Base-by-base conservation (phyloP, 2,113 vertebrate species). In the Pseudois nayaur region DNA sequence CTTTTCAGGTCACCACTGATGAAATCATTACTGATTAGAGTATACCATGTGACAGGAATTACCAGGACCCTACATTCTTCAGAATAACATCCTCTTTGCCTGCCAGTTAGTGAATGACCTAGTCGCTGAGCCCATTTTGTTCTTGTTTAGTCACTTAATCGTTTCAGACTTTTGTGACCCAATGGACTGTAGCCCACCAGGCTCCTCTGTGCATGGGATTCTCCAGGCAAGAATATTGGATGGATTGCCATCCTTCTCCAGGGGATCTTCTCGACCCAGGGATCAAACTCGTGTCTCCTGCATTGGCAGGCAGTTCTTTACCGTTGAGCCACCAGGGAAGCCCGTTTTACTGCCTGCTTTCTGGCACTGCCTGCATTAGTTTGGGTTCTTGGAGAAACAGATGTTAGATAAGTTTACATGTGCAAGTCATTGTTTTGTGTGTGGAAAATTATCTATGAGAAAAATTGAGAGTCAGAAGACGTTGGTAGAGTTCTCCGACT, bases 291-390 rank as follows among this genome's bases (percentile, higher is more conserved):
- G 0, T 43, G 23, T 43, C 36, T 76, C 71, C 23, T 43, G 36
- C 36, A 76, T 2, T 43, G 36, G 36, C 71, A 76, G 36, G 11
- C 71, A 76, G 36, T 27, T 43, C 71, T 43, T 76, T 43, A 76
- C 36, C 1, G 0, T 0, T 27, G 23, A 76, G 71, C 36, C 21
- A 25, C 36, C 36, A 43, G 36, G 67, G 36, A 40, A 64, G 0
- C 5, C 10, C 1, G 3, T 67, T 52, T 91, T 71, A 54, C 11
- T 48, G 1, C 29, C 5, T 48, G 9, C 55, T 78, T 78, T 54
- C 50, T 79, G 50, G 50, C 12, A 43, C 4, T 29, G 6, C 16
- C 17, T 64, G 9, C 40, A n/a, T 76, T 84, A 36, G 7, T 43
- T 84, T 89, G 55, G 50, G 31, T 85, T 21, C 25, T 79, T 31